Evolutionary conservation across 1,140 invertebrate genomes (phyloP).

Genomic region (Tenebrio molitor): DNA sequence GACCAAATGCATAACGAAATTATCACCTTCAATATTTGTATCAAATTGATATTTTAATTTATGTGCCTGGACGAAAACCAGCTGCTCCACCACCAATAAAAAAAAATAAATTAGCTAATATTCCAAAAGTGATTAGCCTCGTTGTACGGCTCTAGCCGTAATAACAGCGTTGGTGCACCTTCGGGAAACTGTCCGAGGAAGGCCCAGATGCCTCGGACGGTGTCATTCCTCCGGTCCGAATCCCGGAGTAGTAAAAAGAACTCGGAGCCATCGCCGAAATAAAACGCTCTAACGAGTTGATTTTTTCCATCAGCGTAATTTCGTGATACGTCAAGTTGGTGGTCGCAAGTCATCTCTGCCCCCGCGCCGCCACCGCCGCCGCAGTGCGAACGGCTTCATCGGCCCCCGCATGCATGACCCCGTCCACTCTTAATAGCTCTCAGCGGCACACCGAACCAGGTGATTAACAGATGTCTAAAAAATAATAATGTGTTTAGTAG

Average conservation of each 20-base stretch:
- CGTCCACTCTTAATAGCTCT: conserved; percentile 53
- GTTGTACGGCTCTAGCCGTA: conserved; percentile 1
- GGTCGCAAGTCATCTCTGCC: too few relatives aligned
- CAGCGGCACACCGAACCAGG: conserved; percentile 54
- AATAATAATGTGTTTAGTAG: conserved; percentile 52
- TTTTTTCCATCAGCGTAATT: conserved; percentile 28
- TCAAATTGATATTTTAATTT: conserved; percentile 46
- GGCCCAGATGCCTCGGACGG: conserved; percentile 2
- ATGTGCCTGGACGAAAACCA: conserved; percentile 11
- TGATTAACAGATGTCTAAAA: conserved; percentile 58
- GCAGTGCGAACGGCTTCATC: conserved; percentile 16
- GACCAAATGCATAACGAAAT: conserved; percentile 20
- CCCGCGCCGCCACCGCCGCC: too few relatives aligned
- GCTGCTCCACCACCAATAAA: not conserved
- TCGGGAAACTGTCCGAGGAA: not conserved
- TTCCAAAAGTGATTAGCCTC: conserved; percentile 9
- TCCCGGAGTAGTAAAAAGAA: conserved; percentile 2
- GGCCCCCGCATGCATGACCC: conserved; percentile 20
- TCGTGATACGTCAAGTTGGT: conserved; percentile 24
- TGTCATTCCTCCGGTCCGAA: not conserved
- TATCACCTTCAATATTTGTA: conserved; percentile 42
- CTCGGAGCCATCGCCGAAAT: not conserved
- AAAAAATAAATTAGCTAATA: conserved; percentile 44
- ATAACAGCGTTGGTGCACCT: conserved; percentile 10
- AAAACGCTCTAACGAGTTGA: conserved; percentile 25